A percentile compares a stretch with the other conserved stretches of the same genome.
Conservation (phyloP, 2,113 vertebrate species). For the Sceloporus undulatus region DNA sequence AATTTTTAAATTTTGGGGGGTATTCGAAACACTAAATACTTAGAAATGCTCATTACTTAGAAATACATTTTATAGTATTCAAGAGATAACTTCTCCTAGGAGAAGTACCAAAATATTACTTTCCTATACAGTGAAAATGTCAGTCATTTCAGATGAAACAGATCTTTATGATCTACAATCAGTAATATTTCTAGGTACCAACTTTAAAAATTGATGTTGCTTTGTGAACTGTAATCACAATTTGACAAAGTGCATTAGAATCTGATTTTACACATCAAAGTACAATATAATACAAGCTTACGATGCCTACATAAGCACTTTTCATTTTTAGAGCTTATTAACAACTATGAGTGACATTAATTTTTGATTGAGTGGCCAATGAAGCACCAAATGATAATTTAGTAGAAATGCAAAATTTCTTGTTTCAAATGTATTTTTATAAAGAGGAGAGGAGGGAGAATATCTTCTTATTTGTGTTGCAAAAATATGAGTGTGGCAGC, state of each 20-base stretch:
- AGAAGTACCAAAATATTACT: neutral
- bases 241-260: neutral
- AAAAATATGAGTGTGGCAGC: neutral
- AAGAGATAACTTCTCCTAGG: neutral
- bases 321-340: neutral
- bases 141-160: neutral
- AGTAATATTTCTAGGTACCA: neutral
- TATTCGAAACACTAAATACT: too few relatives aligned
- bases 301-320: neutral
- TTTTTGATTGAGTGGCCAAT: too few relatives aligned
- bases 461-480: neutral
- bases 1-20: too few relatives aligned
- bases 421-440: neutral
- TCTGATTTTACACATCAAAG: neutral
- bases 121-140: neutral
- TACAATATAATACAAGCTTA: neutral
- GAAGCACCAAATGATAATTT: too few relatives aligned
- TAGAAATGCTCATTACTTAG: too few relatives aligned
- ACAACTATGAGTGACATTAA: too few relatives aligned
- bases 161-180: neutral
- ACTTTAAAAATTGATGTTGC: neutral
- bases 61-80: neutral
- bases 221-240: neutral
- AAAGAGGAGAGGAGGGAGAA: neutral
- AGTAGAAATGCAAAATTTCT: neutral